Percentiles rank a stretch among this genome's conserved stretches.
Evolutionary conservation across 2,888 invertebrate species (phyloP).

Genomic region (Crioceris asparagi): DNA sequence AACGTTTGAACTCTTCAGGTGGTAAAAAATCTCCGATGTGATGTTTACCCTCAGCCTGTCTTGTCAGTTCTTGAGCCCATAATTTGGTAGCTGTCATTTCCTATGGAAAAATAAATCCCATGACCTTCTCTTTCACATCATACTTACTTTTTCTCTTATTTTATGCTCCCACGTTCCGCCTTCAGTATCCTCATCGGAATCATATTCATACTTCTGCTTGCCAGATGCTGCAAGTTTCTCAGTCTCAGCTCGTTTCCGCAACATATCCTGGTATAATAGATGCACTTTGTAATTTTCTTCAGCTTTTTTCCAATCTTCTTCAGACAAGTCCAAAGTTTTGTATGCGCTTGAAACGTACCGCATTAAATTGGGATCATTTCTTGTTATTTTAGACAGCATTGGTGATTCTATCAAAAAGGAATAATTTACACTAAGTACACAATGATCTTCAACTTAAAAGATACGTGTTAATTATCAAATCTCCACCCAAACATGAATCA

Average conservation of each 20-base stretch:
- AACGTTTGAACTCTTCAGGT: conserved; percentile 76
- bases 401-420: too few species aligned
- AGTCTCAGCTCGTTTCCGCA: conserved; percentile 75
- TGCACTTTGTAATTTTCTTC: conserved; percentile 88
- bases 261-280: conserved; percentile 70
- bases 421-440: too few species aligned
- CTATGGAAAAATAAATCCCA: conserved; percentile 17
- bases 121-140: neutral
- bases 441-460: too few species aligned
- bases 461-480: too few species aligned
- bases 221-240: conserved; percentile 71
- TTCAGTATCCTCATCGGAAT: conserved; percentile 87
- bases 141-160: conserved; percentile 47
- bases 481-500: too few species aligned
- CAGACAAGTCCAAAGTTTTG: conserved; percentile 64
- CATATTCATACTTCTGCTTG: conserved; percentile 89
- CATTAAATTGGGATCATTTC: conserved; percentile 66
- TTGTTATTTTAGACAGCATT: conserved; percentile 55
- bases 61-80: conserved; percentile 84
- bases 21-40: conserved; percentile 96
- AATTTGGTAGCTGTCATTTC: conserved; percentile 37
- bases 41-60: conserved; percentile 89
- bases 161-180: conserved; percentile 97
- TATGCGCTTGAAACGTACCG: conserved; percentile 77
- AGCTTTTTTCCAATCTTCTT: conserved; percentile 85